Conservation (phyloP, 2,113 vertebrate genomes). For the Pseudolaguvia tuberculata region DNA sequence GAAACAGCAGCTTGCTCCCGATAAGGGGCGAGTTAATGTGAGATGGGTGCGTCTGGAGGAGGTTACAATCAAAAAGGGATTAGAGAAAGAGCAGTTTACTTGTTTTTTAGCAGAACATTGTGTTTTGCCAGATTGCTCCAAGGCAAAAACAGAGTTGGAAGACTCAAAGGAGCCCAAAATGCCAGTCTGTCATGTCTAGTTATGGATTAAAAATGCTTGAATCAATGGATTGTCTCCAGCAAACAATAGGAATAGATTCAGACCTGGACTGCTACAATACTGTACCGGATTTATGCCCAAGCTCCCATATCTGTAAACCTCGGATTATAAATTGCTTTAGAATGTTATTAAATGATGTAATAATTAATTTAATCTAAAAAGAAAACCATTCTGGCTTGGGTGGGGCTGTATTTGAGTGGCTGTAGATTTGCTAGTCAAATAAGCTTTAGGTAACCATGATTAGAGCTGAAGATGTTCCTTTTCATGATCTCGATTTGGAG, state of each 20-base stretch:
- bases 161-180: slow-evolving; percentile 21
- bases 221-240: slow-evolving; percentile 2
- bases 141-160: slow-evolving; percentile 21
- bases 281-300: not conserved
- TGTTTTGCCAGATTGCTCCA: slow-evolving; percentile 20
- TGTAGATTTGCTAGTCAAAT: slow-evolving; percentile 18
- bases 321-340: not conserved
- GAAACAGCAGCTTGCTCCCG: slow-evolving; percentile 42
- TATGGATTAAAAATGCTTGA: slow-evolving; percentile 25
- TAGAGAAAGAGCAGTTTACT: not conserved
- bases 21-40: slow-evolving; percentile 22
- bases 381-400: not conserved
- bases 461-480: no score
- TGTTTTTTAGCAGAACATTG: slow-evolving; percentile 8
- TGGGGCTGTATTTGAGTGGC: not conserved
- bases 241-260: not conserved
- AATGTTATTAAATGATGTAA: no score
- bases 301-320: not conserved
- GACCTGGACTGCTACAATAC: not conserved
- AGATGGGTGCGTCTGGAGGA: slow-evolving; percentile 41
- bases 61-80: slow-evolving; percentile 36
- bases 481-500: no score
- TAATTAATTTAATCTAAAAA: not conserved
- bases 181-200: slow-evolving; percentile 14
- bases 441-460: not conserved